A percentile compares a stretch with the other conserved stretches of the same genome.
Evolutionary conservation across 2,113 vertebrate genomes (phyloP).

Genomic region (Myrmecophaga tridactyla): DNA sequence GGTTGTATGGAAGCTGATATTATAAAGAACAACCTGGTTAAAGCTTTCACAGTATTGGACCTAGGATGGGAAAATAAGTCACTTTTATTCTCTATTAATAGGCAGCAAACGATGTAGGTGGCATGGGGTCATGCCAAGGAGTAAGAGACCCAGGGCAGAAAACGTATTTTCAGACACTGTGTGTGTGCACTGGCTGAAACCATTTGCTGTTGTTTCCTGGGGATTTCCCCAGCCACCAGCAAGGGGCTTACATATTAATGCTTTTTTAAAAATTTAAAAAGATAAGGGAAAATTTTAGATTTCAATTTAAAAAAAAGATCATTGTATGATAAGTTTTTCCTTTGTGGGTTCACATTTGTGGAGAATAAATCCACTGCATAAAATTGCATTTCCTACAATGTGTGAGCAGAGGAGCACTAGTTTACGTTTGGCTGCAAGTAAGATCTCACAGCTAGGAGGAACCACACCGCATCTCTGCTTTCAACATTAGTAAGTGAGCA

Average conservation of each 20-base stretch:
- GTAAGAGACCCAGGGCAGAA: conserved; percentile 36
- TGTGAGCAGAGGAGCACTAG: not conserved
- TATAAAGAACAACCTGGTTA: not conserved
- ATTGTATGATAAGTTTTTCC: conserved; percentile 33
- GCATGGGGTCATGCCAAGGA: not conserved
- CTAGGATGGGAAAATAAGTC: conserved; percentile 20
- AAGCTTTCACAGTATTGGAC: not conserved
- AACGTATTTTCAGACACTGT: conserved; percentile 38
- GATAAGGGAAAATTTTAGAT: not conserved
- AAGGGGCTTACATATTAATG: not conserved
- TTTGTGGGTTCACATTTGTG: not conserved
- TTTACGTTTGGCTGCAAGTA: conserved; percentile 2
- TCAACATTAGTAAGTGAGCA: not conserved
- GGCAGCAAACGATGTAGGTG: not conserved
- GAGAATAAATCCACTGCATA: not conserved
- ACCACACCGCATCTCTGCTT: not conserved
- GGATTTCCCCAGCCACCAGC: not conserved
- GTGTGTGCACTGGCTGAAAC: conserved; percentile 35
- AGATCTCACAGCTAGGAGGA: not conserved
- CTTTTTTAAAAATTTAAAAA: not conserved
- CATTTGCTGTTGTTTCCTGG: not conserved
- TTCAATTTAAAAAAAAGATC: conserved; percentile 39
- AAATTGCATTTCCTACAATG: conserved; percentile 25
- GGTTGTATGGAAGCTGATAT: conserved; percentile 5
- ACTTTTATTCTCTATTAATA: not conserved